Evolutionary conservation across 37 sponge, comb jelly and placozoan species (phyloP).

Genomic region (Oscarella lobularis): DNA sequence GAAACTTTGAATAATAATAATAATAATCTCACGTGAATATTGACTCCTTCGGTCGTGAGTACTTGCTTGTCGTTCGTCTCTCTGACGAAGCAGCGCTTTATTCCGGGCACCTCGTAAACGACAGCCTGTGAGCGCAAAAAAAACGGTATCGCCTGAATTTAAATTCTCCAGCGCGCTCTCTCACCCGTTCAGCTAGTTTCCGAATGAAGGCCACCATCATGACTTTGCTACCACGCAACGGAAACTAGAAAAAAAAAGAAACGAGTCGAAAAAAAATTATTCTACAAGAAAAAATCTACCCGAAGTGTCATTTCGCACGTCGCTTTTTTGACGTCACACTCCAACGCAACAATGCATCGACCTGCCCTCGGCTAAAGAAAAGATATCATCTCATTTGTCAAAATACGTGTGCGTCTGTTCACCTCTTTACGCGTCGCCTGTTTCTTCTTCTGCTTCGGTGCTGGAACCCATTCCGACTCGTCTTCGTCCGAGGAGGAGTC

Average conservation of each 20-base stretch:
- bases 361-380: too few relatives aligned
- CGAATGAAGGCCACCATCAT: constrained; percentile 50
- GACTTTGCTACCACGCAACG: constrained; percentile 34
- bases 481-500: too few relatives aligned
- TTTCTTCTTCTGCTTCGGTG: too few relatives aligned
- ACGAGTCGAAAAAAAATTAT: neutral
- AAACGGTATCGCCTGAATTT: neutral
- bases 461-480: too few relatives aligned
- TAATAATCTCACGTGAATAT: constrained; percentile 36
- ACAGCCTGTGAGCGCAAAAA: constrained; percentile 22
- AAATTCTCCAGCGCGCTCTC: neutral
- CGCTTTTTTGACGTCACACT: too few relatives aligned
- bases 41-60: constrained; percentile 76
- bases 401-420: too few relatives aligned
- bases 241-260: neutral
- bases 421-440: too few relatives aligned
- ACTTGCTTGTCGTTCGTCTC: constrained; percentile 20
- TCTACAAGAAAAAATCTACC: too few relatives aligned
- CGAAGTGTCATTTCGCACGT: too few relatives aligned
- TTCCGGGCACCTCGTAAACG: constrained; percentile 45
- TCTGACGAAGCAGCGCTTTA: constrained; percentile 45
- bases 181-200: constrained; percentile 37
- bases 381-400: too few relatives aligned
- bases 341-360: too few relatives aligned
- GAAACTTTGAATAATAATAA: too few relatives aligned